Base-by-base conservation (phyloP, 2,113 vertebrate species). In the Mormyrus iriodes region DNA sequence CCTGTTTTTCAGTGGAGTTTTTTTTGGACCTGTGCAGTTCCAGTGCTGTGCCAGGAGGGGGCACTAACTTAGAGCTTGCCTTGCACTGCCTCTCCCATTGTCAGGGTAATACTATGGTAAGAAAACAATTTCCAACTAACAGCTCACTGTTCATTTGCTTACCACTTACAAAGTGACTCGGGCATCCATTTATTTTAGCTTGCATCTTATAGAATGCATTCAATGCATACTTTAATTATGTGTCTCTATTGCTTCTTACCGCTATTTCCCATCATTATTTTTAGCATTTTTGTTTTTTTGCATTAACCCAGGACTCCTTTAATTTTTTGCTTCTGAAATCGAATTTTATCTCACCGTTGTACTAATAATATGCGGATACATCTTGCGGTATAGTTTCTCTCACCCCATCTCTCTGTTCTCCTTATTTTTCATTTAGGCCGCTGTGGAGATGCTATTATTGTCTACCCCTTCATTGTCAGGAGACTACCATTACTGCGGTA, bases 401-500 rank as follows among this genome's bases (percentile, higher is more conserved):
- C 79, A 91, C 55, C 48, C 13, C 27, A 9, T n/a, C 39, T 58
- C 52, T 19, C 21, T 46, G 21, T 46, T 58, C 55, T 39, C 39
- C 46, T n/a, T 92, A 42, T 55, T 69, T 89, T 58, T 88, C 76
- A 90, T 69, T 48, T 91, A 96, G 96, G 94, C 89, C 48, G 93
- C 96, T 0, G 84, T 96, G 90, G 95, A 96, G 90, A 94, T 95
- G 95, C 87, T 96, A 85, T 91, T 96, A 79, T 94, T 95, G 88
- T 93, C 93, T 35, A 91, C 91, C 61, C 92, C 94, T 3, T 92
- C 90, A 51, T 92, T 93, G 10, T 82, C 91, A 88, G 93, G 92
- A 91, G 93, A 94, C 93, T 96, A 96, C 92, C 95, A 95, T 89
- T 96, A 96, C 91, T 92, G 94, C 76, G 96, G 96, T 96, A 94